These are phyloP conservation scores for Zele albiditarsus DNA, from an alignment of 2,888 invertebrate species.

Conservation along the genomic window DNA sequence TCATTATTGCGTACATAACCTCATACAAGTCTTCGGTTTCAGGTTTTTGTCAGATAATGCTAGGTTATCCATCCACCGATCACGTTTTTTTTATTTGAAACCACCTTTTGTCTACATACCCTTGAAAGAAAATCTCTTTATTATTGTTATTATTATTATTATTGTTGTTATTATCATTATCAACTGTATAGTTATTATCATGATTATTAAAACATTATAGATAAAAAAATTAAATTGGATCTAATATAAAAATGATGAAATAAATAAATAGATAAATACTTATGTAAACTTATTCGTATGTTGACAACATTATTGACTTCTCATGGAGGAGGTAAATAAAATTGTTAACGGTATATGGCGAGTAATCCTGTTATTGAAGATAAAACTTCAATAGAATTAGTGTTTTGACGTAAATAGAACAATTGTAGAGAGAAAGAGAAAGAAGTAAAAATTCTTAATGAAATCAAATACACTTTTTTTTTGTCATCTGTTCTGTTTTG, in stretches of 20 bases:
- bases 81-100: constrained; percentile 2
- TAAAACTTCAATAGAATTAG: background rate
- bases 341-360: background rate
- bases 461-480: background rate
- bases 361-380: background rate
- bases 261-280: constrained; percentile 3
- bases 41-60: constrained; percentile 15
- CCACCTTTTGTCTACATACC: constrained; percentile 2
- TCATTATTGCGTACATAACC: constrained; percentile 32
- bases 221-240: background rate
- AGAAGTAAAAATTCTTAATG: background rate
- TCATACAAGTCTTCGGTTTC: background rate
- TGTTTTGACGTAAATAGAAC: background rate
- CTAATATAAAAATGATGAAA: background rate
- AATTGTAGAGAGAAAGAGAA: background rate
- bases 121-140: constrained; percentile 8
- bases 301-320: background rate
- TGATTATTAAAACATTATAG: background rate
- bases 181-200: background rate
- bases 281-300: background rate
- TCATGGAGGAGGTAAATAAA: background rate
- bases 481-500: background rate
- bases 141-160: background rate
- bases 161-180: background rate
- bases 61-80: constrained; percentile 24